Evolutionary conservation across 2,797 vertebrate species (phyloP), one percentile per base, ranked within the genome.

Genomic region (Argya squamiceps): DNA sequence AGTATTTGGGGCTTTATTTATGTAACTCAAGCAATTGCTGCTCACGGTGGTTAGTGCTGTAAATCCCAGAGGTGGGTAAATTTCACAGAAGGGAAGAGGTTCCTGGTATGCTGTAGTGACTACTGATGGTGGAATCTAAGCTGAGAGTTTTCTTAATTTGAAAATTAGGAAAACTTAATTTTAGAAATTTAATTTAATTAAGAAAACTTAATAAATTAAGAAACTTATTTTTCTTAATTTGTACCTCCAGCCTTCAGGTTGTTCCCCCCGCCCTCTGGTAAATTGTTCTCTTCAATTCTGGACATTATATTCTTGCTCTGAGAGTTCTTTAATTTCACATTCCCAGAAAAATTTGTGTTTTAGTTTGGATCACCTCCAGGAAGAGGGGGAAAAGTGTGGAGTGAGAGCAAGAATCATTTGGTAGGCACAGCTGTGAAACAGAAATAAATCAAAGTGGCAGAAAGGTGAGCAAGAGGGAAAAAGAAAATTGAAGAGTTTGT

Each of bases 391-490:
- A 56, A 91, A 82, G 32, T 80, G 55, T 67, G 41, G 68, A 70
- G 44, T 56, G 78, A 68, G 75, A 88, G 59, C 68, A 87, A 82
- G 73, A 90, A 86, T 92, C 19, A 60, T 94, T 92, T 87, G 63
- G 55, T 91, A 74, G 70, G 81, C 4, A 7, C 92, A 95, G 91
- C 88, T 94, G 92, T 92, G 91, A 88, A 91, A 64, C 37, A 91
- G 90, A 87, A 95, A 95, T 96, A 95, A 94, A 95, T 96, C 90
- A 94, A 80, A 62, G 81, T 95, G 84, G 60, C 65, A 93, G 71
- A 87, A 91, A 92, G 81, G 95, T 94, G 78, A 92, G 71, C 69
- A 83, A 34, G 76, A 59, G 64, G 76, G 27, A 50, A 89, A 58
- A 89, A 84, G 88, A 94, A 94, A 88, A 96, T 79, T 27, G 81